phyloP scores from a whole-genome alignment of 2,113 vertebrate species.

The Candoia aspera region DNA sequence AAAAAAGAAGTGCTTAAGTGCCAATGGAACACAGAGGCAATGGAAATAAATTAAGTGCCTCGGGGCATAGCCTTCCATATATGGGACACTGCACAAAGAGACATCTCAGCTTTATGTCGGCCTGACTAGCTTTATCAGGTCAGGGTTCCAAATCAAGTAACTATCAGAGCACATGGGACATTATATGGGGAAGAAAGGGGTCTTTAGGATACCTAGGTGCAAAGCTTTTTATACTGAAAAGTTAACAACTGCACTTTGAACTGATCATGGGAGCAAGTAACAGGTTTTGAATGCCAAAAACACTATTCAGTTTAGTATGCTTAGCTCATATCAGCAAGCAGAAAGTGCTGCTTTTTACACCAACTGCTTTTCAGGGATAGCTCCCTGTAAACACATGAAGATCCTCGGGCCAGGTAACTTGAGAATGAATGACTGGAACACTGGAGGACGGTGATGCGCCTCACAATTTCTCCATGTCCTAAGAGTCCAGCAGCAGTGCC shows the following conservation, averaged over 20 bases:
- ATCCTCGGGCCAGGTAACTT: background rate
- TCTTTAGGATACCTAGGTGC: background rate
- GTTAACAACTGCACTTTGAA: background rate
- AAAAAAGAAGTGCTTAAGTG: background rate
- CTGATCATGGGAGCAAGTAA: background rate
- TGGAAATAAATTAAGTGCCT: background rate
- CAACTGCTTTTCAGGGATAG: background rate
- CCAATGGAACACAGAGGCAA: background rate
- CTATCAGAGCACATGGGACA: background rate
- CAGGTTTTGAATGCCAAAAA: background rate
- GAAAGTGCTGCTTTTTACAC: background rate
- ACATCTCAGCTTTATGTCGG: background rate
- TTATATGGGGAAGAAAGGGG: background rate
- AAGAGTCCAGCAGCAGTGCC: background rate
- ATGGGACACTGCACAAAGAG: background rate
- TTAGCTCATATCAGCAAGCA: background rate
- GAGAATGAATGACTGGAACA: background rate
- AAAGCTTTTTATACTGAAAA: background rate
- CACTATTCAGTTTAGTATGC: background rate
- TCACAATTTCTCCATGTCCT: background rate
- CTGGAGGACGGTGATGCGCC: background rate
- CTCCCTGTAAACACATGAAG: background rate
- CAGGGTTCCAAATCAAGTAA: background rate
- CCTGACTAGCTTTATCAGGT: background rate
- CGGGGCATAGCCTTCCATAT: background rate